Evolutionary conservation across 2,888 invertebrate species (phyloP).

Genomic region (Acronicta psi): DNA sequence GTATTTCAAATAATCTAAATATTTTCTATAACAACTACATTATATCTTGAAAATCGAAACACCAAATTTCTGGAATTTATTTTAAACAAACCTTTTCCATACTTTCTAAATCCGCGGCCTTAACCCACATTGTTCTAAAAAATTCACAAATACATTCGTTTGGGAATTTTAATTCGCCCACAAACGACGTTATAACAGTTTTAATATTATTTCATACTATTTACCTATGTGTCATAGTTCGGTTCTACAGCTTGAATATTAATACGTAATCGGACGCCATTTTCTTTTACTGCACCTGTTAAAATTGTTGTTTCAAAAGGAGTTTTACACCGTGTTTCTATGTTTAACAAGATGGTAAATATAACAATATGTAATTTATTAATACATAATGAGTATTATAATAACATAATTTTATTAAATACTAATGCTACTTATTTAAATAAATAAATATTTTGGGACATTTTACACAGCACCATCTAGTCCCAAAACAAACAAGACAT

Average conservation of each 20-base stretch:
- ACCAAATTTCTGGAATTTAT: background rate
- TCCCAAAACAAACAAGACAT: too few relatives aligned
- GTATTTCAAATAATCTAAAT: too few relatives aligned
- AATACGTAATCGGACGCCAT: slow-evolving; percentile 44
- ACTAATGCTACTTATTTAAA: too few relatives aligned
- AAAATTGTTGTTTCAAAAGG: slow-evolving; percentile 13
- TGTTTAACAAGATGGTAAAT: too few relatives aligned
- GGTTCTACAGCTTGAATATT: slow-evolving; percentile 45
- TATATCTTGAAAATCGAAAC: background rate
- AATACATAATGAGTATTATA: too few relatives aligned
- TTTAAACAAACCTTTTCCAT: slow-evolving; percentile 20
- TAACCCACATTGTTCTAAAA: slow-evolving; percentile 20
- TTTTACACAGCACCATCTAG: too few relatives aligned
- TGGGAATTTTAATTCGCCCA: slow-evolving; percentile 69
- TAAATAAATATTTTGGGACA: too few relatives aligned
- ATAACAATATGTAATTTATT: too few relatives aligned
- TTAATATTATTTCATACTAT: slow-evolving; percentile 59
- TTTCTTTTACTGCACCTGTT: slow-evolving; percentile 43
- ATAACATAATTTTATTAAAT: too few relatives aligned
- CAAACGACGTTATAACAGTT: slow-evolving; percentile 50
- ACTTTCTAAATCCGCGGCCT: slow-evolving; percentile 9
- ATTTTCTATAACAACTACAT: too few relatives aligned
- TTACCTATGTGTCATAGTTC: slow-evolving; percentile 66
- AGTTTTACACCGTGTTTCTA: slow-evolving; percentile 17
- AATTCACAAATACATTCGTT: slow-evolving; percentile 50